Evolutionary conservation across 2,113 vertebrate species (phyloP).

Genomic region (Eptesicus fuscus): DNA sequence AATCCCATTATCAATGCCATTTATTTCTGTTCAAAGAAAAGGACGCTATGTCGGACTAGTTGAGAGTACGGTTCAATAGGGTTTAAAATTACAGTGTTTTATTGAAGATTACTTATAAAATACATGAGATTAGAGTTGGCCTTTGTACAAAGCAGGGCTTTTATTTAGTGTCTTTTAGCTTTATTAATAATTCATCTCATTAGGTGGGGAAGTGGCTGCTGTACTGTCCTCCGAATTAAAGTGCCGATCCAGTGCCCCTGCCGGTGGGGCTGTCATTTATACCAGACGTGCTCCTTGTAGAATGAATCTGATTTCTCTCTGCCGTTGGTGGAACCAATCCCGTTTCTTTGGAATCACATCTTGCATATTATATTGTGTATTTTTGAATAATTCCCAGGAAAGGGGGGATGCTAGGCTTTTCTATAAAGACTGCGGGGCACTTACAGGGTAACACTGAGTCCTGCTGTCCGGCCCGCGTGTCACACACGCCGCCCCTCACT

Average conservation of each 20-base stretch:
- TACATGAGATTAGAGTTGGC: conserved; percentile 54
- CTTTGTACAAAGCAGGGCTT: conserved; percentile 13
- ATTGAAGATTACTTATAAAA: conserved; percentile 56
- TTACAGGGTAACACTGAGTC: background rate
- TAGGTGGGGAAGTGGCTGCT: conserved; percentile 66
- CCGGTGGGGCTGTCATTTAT: conserved; percentile 49
- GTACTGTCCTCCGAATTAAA: conserved; percentile 71
- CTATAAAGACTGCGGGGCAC: background rate
- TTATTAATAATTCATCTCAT: conserved; percentile 76
- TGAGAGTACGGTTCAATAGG: conserved; percentile 37
- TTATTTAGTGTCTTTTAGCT: conserved; percentile 49
- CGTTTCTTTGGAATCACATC: conserved; percentile 39
- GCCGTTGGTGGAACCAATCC: conserved; percentile 44
- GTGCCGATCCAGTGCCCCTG: conserved; percentile 58
- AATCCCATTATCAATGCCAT: background rate
- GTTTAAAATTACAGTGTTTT: conserved; percentile 56
- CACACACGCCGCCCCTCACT: background rate
- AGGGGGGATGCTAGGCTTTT: background rate
- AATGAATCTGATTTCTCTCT: conserved; percentile 56
- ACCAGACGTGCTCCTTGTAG: conserved; percentile 20
- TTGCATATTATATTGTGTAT: conserved; percentile 44
- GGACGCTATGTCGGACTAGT: background rate
- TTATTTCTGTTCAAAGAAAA: conserved; percentile 13
- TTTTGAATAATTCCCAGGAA: conserved; percentile 26
- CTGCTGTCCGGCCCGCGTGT: background rate